Base-by-base conservation (phyloP, 2,113 vertebrate genomes). In the Silurus asotus region DNA sequence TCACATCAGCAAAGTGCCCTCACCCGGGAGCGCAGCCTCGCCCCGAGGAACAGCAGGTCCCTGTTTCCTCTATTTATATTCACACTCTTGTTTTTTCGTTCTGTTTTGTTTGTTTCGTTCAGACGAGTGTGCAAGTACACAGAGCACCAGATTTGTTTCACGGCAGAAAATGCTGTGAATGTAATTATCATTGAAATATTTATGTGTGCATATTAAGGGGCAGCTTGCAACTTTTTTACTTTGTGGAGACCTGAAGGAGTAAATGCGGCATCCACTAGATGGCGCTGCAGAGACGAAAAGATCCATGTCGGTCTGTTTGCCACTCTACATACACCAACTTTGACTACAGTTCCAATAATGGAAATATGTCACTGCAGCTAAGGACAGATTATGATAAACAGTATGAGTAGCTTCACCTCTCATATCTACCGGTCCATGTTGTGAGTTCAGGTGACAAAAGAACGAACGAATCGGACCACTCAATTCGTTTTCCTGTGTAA, bases 1-100 rank as follows among this genome's bases (percentile, higher is more conserved):
- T 81, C 81, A 88, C 90, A 89, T 92, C 86, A 85, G 84, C 85
- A 86, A 82, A 87, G 77, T 45, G 84, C 88, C 83, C 87, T 76
- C 84, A 88, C 89, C 59, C 17, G 88, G 88, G 87, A 88, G 83
- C 89, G 88, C 87, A 91, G 86, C 81, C 88, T 88, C 83, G 67
- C 64, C 75, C 9, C 45, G 15, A 20, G 84, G 61, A 80, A 91
- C 92, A 89, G 88, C 53, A 85, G 88, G 85, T 75, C 85, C 89
- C 84, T 82, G 88, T 85, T 91, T 90, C 90, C 91, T 93, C 90
- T 82, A 89, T 91, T 92, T 90, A 89, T 90, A 92, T 90, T 93
- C 23, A 10, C 13, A 70, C 23, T 67, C 45, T 56, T 64, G 2
- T 14, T n/a, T 72, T 5, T 81, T 61, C 51, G 19, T 82, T 62